These are phyloP conservation scores for Phodopus roborovskii DNA, from an alignment of 2,113 vertebrate species.

Conservation along the genomic window DNA sequence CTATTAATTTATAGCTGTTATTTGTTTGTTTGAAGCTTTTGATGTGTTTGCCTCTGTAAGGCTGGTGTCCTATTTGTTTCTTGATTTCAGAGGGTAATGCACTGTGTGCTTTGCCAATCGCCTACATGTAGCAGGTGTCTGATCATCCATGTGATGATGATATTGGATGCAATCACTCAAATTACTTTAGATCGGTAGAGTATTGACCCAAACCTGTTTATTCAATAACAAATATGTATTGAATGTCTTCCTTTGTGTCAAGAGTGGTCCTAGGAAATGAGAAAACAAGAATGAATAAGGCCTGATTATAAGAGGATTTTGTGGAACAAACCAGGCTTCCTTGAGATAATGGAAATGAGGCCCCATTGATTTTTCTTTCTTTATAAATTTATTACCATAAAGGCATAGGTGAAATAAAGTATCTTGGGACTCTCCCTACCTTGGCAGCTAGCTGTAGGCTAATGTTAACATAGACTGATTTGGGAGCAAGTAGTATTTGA, in stretches of 20 bases:
- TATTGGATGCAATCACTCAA: constrained; percentile 8
- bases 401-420: background rate
- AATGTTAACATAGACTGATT: background rate
- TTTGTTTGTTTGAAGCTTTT: constrained; percentile 12
- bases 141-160: background rate
- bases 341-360: constrained; percentile 60
- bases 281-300: background rate
- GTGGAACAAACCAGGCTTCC: constrained; percentile 24
- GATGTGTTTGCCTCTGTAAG: background rate
- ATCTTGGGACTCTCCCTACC: background rate
- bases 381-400: constrained; percentile 3
- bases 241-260: background rate
- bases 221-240: constrained; percentile 22
- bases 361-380: constrained; percentile 57
- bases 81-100: background rate
- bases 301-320: background rate
- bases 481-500: background rate
- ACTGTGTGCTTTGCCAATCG: background rate
- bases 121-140: background rate
- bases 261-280: background rate
- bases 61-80: background rate
- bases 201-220: constrained; percentile 12
- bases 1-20: constrained; percentile 12
- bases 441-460: background rate
- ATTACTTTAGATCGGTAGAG: background rate